Base-by-base conservation (phyloP, 1,140 invertebrate species). In the Gonatopus flavifemur region DNA sequence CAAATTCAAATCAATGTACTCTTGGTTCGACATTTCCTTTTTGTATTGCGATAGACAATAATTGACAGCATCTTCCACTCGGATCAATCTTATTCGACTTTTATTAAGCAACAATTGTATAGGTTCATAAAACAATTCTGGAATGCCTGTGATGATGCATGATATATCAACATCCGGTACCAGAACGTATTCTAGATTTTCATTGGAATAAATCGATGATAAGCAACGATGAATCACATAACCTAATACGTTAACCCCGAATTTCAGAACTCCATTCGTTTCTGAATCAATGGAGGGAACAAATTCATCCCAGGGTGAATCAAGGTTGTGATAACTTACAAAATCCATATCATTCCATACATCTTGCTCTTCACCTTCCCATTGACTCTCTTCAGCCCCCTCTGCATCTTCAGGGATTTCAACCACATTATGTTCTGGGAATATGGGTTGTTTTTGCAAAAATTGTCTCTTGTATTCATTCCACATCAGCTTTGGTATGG, bases 171-270 rank as follows among this genome's bases (percentile, higher is more conserved):
- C 77, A 16, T 62, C 49, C 7, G 72, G 78, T 32, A 82, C 56
- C 32, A 72, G 49, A 9, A 77, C 72, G 19, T 66, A 63, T 35
- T 59, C 39, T n/a, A n/a, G n/a, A n/a, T n/a, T n/a, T n/a, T n/a
- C n/a, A n/a, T n/a, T n/a, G 72, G 43, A 71, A 67, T 2, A 81
- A 80, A 66, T 84, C 82, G 53, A 84, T 82, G 8, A 77, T 69
- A 18, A 86, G 61, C 8, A 85, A 12, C 76, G 78, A 58, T 84
- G 80, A 9, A 85, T 79, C 8, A 83, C 66, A 58, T 81, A 78
- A 0, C 82, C 82, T 24, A 84, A 61, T 28, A 84, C 71, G 25
- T 70, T 64, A 9, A 58, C 54, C 21, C 82, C 81, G 10, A 76
- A 37, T 13, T 67, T 61, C 21, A 71, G 42, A 48, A 74, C 52